Evolutionary conservation across 37 sponge, comb jelly and placozoan genomes (phyloP).

Genomic region (Spongilla lacustris): DNA sequence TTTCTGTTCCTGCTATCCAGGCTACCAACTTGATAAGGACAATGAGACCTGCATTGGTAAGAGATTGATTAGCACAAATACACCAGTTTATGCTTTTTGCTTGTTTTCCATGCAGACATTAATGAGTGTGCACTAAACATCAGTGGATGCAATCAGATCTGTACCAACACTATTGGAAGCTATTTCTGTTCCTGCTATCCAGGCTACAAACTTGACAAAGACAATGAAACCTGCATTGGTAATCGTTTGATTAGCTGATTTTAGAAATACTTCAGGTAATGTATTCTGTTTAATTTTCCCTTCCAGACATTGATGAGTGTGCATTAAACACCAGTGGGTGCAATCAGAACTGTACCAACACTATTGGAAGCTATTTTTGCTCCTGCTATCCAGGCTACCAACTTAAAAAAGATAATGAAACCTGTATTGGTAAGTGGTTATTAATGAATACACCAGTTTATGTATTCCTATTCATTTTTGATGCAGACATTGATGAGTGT

Average conservation of each 20-base stretch:
- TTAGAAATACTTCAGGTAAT: too few relatives aligned
- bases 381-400: neutral
- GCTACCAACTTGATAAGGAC: too few relatives aligned
- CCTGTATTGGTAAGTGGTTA: too few relatives aligned
- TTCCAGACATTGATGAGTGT: constrained; percentile 4
- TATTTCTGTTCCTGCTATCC: neutral
- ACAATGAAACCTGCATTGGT: neutral
- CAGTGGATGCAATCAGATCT: neutral
- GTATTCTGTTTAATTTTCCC: neutral
- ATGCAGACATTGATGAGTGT: too few relatives aligned
- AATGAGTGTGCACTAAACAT: neutral
- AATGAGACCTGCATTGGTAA: too few relatives aligned
- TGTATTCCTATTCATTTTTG: too few relatives aligned
- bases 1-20: too few relatives aligned
- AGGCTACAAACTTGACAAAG: neutral
- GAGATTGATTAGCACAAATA: too few relatives aligned
- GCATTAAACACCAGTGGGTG: neutral
- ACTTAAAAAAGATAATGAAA: neutral
- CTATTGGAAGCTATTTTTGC: neutral
- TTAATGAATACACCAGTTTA: too few relatives aligned
- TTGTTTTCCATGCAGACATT: too few relatives aligned
- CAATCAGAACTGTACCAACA: constrained; percentile 1
- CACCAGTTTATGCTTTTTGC: too few relatives aligned
- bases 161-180: neutral
- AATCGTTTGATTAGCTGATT: neutral